Evolutionary conservation across 2,113 vertebrate species (phyloP), one percentile per base, ranked within the genome.

Genomic region (Tauraco erythrolophus): DNA sequence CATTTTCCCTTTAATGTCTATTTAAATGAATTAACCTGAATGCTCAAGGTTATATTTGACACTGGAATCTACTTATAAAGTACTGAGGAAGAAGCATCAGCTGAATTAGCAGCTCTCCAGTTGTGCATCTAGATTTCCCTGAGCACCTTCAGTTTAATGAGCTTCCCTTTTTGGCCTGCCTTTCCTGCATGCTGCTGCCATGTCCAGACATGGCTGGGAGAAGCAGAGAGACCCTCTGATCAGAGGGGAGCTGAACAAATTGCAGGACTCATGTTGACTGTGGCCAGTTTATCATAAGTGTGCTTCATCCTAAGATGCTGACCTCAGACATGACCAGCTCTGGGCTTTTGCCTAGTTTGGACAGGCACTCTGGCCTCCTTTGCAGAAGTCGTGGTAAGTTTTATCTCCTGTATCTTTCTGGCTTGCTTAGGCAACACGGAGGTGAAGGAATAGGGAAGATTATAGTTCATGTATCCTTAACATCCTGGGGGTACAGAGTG

Each of bases 21-120:
- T 85, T 94, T 97, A 94, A 94, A 84, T 84, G 56, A 84, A 95
- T 96, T 97, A 97, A 94, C 86, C 61, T 31, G 65, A 91, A 82
- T 50, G 50, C n/a, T 95, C 80, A 89, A 88, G 87, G 77, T 94
- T 94, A 84, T 89, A 69, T 95, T 82, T 91, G 80, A 82, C 77
- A 50, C 80, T 43, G 58, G 25, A 96, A 91, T 87, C 80, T 84
- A 84, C 87, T 96, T 91, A 84, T 0, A 37, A 72, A 16, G 64
- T 27, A 56, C 65, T 39, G 57, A 87, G 69, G 37, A 91, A 53
- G 71, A 78, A 86, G 33, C 77, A 88, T 84, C 65, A 92, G 74
- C 41, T 96, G 94, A 89, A 89, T 84, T 82, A 84, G 33, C 76
- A 87, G 50, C 45, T 82, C 66, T 86, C 30, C 0, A 4, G n/a